phyloP scores from a whole-genome alignment of 2,888 invertebrate genomes.

The Drosophila sordidula region DNA sequence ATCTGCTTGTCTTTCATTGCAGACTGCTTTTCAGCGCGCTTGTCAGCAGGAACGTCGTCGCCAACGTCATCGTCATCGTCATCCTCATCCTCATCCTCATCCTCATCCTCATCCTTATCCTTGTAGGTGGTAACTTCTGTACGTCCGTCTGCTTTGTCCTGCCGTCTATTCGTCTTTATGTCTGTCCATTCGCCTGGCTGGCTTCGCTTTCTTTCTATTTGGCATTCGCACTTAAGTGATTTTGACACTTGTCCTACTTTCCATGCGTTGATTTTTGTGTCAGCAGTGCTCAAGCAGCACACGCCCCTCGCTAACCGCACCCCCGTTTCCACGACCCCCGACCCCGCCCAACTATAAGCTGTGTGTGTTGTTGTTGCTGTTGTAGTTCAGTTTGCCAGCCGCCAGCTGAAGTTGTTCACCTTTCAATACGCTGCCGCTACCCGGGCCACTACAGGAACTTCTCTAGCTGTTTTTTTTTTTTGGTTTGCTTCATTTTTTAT shows the following conservation, averaged over 20 bases:
- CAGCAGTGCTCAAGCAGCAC: slow-evolving; percentile 59
- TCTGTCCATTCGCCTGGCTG: slow-evolving; percentile 43
- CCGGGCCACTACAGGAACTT: slow-evolving; percentile 40
- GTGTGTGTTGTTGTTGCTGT: slow-evolving; percentile 18
- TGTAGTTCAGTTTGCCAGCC: slow-evolving; percentile 12
- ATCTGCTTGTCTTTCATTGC: slow-evolving; percentile 56
- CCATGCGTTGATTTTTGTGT: slow-evolving; percentile 80
- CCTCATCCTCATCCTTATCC: slow-evolving; percentile 43
- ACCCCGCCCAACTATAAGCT: slow-evolving; percentile 8
- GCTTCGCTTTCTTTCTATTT: slow-evolving; percentile 69
- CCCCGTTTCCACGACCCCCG: not conserved
- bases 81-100: too few species aligned
- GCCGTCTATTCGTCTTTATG: slow-evolving; percentile 6
- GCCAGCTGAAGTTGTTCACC: slow-evolving; percentile 69
- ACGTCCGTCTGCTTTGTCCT: slow-evolving; percentile 3
- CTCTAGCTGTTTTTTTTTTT: slow-evolving; percentile 11
- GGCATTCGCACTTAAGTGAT: slow-evolving; percentile 79
- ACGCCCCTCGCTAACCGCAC: slow-evolving; percentile 8
- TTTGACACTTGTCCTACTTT: slow-evolving; percentile 80
- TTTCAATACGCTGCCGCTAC: slow-evolving; percentile 60
- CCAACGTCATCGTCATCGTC: slow-evolving; percentile 4
- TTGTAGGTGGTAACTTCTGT: slow-evolving; percentile 55
- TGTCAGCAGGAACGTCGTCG: slow-evolving; percentile 28
- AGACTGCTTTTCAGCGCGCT: slow-evolving; percentile 43
- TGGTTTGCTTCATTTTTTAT: not conserved